Conservation (phyloP, 2,888 invertebrate species). For the Gerris lacustris region DNA sequence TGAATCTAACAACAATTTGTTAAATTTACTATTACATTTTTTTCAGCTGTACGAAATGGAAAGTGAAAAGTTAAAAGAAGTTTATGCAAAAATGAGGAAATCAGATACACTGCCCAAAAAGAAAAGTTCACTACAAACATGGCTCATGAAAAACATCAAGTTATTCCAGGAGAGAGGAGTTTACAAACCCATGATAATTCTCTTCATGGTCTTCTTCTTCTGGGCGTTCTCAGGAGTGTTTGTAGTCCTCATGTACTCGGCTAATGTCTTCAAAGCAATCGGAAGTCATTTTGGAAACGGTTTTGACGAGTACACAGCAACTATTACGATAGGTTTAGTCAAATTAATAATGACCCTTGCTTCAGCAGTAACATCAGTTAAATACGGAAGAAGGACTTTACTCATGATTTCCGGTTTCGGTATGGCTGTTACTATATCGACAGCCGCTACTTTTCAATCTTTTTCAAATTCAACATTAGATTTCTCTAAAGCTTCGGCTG, state of each 20-base stretch:
- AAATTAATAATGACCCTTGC: constrained; percentile 43
- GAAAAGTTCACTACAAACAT: background rate
- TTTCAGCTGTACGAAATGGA: constrained; percentile 25
- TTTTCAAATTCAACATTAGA: background rate
- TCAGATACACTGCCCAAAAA: background rate
- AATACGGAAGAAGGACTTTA: constrained; percentile 41
- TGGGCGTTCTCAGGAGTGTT: constrained; percentile 48
- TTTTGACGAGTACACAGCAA: constrained; percentile 40
- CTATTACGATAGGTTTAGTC: constrained; percentile 42
- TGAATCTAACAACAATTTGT: too few species aligned
- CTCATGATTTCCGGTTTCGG: constrained; percentile 43
- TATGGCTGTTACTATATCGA: constrained; percentile 37
- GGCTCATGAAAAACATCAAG: background rate
- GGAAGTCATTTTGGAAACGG: constrained; percentile 39
- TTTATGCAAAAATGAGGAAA: constrained; percentile 18
- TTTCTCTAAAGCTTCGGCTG: background rate
- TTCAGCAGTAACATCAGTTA: constrained; percentile 40
- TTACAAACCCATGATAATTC: constrained; percentile 42
- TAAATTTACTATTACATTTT: constrained; percentile 7
- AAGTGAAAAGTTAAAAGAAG: constrained; percentile 24
- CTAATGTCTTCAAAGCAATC: constrained; percentile 42
- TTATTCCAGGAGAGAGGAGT: constrained; percentile 36
- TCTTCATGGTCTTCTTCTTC: constrained; percentile 40
- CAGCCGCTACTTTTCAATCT: background rate
- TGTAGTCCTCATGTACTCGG: constrained; percentile 47